A percentile compares a stretch with the other conserved stretches of the same genome.
phyloP scores from a whole-genome alignment of 2,888 invertebrate species.

The Psococerastis gibbosa region DNA sequence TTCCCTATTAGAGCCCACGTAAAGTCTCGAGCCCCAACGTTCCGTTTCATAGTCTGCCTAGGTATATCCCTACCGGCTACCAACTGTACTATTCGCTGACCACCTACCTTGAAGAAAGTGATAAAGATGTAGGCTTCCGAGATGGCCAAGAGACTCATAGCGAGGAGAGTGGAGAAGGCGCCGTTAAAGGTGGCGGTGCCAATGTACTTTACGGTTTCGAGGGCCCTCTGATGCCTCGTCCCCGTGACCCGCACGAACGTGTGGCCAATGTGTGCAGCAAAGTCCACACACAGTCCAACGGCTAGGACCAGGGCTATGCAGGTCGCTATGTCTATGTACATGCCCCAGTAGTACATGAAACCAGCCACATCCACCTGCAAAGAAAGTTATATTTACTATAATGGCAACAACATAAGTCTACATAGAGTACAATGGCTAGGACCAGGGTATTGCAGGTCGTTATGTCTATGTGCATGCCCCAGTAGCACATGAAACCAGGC shows the following conservation, averaged over 20 bases:
- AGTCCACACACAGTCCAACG: conserved; percentile 67
- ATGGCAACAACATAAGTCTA: no score
- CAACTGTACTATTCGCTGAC: no score
- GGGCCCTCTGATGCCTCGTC: conserved; percentile 29
- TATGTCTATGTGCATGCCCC: no score
- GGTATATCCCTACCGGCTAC: no score
- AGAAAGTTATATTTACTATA: no score
- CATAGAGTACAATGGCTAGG: no score
- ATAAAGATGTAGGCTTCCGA: conserved; percentile 59
- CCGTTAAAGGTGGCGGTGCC: conserved; percentile 60
- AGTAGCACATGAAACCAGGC: no score
- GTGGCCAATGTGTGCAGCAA: conserved; percentile 64
- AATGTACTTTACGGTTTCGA: conserved; percentile 47
- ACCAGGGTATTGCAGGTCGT: no score
- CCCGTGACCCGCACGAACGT: conserved; percentile 49
- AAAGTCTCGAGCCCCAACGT: no score
- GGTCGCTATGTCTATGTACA: conserved; percentile 64
- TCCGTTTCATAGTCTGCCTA: no score
- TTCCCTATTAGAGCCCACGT: no score
- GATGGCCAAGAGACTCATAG: conserved; percentile 45
- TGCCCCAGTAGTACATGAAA: conserved; percentile 61
- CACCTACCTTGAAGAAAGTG: conserved; percentile 43
- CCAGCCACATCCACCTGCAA: conserved; percentile 45
- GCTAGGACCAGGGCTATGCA: conserved; percentile 64
- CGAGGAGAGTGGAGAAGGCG: conserved; percentile 55